Evolutionary conservation across 2,113 vertebrate species (phyloP), one percentile per base, ranked within the genome.

Genomic region (Leptobrachium ailaonicum): DNA sequence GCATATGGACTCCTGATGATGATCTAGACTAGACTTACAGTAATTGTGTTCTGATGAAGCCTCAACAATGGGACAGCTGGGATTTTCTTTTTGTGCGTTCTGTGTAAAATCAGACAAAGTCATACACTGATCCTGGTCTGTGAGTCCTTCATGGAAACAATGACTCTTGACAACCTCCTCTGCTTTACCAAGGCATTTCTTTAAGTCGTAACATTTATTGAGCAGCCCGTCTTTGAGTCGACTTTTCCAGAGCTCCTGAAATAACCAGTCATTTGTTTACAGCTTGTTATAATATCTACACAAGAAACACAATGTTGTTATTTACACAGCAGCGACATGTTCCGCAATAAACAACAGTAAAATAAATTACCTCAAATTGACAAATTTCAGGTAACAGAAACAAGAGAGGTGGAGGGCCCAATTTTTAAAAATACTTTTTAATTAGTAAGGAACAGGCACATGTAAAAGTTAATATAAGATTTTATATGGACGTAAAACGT

Each of bases 241-340:
- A 0, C 89, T 89, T 85, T 93, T 95, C 93, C 93, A 95, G 41
- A 92, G 68, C 41, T 91, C 92, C 94, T 95, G 47, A 9, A 3
- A 72, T 14, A 73, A 44, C 8, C 20, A 63, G 40, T 47, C 7
- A 47, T 45, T 32, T 32, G 20, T 32, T 32, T 32, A 32, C 20
- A 32, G 20, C 20, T 32, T 32, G 20, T 32, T 32, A 32, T 32
- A 32, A 32, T 32, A 32, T 32, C 20, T 32, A 32, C 20, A 32
- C 20, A 32, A 32, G 20, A 32, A 32, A 32, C 20, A 32, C 20
- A 32, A 32, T 32, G 20, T 32, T 32, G 20, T 32, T 32, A 32
- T 32, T 32, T 32, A 32, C 20, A 32, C 20, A 32, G 20, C 20
- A 32, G 20, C 20, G 20, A 32, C 20, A 32, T 32, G 20, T 32